These are phyloP conservation scores for Styela clava DNA, from an alignment of 23 tunicate genomes.

Conservation along the genomic window DNA sequence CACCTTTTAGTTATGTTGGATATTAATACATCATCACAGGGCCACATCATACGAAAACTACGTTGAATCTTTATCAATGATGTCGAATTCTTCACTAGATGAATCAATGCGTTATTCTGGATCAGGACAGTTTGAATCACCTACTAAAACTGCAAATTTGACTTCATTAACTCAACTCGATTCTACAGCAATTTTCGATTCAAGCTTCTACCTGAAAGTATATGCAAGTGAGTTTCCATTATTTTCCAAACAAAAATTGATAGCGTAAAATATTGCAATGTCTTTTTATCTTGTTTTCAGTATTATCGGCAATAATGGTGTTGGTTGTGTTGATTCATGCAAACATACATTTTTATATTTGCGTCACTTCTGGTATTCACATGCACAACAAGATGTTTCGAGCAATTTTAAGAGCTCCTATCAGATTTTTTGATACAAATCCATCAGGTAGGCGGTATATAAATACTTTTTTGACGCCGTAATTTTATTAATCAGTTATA, in stretches of 20 bases:
- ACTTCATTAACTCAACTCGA: neutral
- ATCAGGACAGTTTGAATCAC: neutral
- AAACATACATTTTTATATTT: slow-evolving; percentile 30
- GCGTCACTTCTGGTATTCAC: slow-evolving; percentile 50
- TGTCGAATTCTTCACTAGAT: neutral
- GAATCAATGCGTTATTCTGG: neutral
- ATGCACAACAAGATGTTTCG: slow-evolving; percentile 77
- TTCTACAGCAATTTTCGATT: neutral
- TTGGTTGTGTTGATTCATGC: slow-evolving; percentile 9
- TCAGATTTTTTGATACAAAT: slow-evolving; percentile 84
- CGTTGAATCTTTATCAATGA: neutral
- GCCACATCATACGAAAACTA: neutral
- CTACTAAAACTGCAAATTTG: neutral
- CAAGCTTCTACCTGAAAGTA: neutral
- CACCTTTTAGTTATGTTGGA: too few relatives aligned
- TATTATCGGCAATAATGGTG: neutral
- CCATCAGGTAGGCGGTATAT: slow-evolving; percentile 66
- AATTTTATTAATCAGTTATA: too few relatives aligned
- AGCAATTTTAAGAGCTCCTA: slow-evolving; percentile 52
- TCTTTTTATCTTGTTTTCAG: neutral
- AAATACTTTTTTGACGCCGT: too few relatives aligned
- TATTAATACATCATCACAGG: neutral
- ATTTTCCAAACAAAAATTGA: neutral
- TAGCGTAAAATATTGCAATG: neutral
- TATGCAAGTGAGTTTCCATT: neutral